Conservation (phyloP, 2,888 invertebrate species). For the Leptinotarsa peninsularis region DNA sequence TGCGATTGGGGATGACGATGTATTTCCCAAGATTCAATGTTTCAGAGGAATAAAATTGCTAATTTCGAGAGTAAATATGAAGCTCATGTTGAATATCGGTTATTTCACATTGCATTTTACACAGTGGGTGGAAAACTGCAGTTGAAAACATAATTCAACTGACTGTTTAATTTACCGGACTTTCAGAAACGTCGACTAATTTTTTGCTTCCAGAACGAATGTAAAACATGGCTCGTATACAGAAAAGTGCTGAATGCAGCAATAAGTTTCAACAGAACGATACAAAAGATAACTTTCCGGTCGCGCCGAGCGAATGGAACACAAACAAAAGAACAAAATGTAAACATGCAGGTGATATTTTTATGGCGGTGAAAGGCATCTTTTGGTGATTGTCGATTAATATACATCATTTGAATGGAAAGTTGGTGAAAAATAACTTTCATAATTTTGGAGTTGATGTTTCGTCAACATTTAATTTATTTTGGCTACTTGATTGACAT, state of each 20-base stretch:
- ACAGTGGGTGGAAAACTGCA: background rate
- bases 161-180: constrained; percentile 9
- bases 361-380: background rate
- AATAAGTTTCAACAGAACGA: constrained; percentile 23
- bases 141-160: constrained; percentile 2
- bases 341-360: constrained; percentile 14
- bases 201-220: constrained; percentile 6
- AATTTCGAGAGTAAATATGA: background rate
- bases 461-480: no score
- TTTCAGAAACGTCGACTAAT: constrained; percentile 6
- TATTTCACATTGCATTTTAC: background rate
- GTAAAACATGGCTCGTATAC: background rate
- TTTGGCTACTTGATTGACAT: no score
- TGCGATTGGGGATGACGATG: no score
- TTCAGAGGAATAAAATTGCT: background rate
- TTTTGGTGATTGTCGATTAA: background rate
- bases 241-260: constrained; percentile 19
- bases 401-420: background rate
- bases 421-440: background rate
- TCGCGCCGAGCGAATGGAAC: constrained; percentile 4
- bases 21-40: no score
- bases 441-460: no score
- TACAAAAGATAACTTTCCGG: constrained; percentile 12
- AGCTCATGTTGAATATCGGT: constrained; percentile 2
- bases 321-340: constrained; percentile 7